phyloP scores from a whole-genome alignment of 2,113 vertebrate genomes.

The Origma solitaria region DNA sequence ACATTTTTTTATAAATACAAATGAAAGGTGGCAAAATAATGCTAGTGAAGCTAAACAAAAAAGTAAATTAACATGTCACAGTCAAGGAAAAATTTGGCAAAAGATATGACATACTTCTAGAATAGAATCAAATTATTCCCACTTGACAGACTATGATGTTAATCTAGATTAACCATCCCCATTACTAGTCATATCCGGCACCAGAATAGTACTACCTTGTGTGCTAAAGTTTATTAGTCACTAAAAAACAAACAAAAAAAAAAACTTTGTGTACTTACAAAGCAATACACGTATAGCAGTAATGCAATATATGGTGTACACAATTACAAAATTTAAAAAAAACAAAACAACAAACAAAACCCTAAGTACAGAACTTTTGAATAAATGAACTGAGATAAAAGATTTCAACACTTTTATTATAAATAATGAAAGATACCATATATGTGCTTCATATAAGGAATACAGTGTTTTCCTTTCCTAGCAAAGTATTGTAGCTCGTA shows the following conservation, averaged over 20 bases:
- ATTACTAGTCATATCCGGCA: conserved; percentile 42
- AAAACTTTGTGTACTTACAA: conserved; percentile 69
- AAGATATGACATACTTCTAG: conserved; percentile 57
- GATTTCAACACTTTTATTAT: conserved; percentile 76
- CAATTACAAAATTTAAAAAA: conserved; percentile 65
- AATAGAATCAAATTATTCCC: conserved; percentile 39
- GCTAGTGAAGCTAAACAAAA: conserved; percentile 74
- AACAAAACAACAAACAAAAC: not conserved
- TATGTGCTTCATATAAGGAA: conserved; percentile 76
- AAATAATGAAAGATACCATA: conserved; percentile 76
- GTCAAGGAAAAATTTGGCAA: conserved; percentile 68
- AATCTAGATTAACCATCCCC: conserved; percentile 34
- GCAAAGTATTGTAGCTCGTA: conserved; percentile 58
- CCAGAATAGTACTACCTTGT: conserved; percentile 44
- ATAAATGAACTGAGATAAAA: conserved; percentile 75
- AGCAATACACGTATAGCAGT: conserved; percentile 72
- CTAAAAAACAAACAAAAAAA: conserved; percentile 58
- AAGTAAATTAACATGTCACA: conserved; percentile 72
- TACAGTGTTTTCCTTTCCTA: conserved; percentile 78
- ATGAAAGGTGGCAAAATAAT: conserved; percentile 78
- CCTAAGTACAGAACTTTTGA: conserved; percentile 67
- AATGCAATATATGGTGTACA: conserved; percentile 73
- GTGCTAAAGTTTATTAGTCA: conserved; percentile 56
- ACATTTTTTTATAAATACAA: conserved; percentile 82
- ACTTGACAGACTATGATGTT: conserved; percentile 20